Percentiles rank a stretch among this genome's conserved stretches.
Evolutionary conservation across 2,113 vertebrate species (phyloP).

Genomic region (Columba livia): DNA sequence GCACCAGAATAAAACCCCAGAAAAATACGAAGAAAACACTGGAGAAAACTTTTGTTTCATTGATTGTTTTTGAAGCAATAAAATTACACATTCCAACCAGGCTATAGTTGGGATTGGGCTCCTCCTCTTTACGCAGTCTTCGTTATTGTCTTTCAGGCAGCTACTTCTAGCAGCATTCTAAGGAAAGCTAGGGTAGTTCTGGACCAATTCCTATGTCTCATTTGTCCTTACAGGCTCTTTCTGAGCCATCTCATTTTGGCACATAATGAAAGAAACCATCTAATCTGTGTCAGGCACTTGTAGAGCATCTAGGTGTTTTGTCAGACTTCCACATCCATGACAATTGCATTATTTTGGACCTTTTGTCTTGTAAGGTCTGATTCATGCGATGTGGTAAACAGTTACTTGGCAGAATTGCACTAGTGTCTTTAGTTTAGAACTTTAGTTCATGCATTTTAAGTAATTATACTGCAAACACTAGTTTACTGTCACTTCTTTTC

Average conservation of each 20-base stretch:
- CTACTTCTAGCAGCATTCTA: neutral
- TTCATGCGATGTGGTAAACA: neutral
- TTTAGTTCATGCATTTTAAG: neutral
- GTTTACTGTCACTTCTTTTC: slow-evolving; percentile 11
- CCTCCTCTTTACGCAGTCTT: neutral
- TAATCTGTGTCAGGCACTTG: neutral
- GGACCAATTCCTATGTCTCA: neutral
- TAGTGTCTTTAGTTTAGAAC: neutral
- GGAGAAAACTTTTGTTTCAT: neutral
- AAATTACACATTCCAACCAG: neutral
- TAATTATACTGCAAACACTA: slow-evolving; percentile 17
- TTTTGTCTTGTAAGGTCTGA: neutral
- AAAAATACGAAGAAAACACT: neutral
- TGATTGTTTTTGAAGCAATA: neutral
- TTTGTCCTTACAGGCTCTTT: neutral
- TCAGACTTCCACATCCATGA: neutral
- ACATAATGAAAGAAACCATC: neutral
- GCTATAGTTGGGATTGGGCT: neutral
- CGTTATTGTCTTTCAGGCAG: neutral
- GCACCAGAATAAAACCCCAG: no score
- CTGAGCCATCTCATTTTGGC: neutral
- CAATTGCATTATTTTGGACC: neutral
- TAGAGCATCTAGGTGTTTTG: neutral
- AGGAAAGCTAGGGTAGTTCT: neutral
- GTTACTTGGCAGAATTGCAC: neutral